Percentiles rank a stretch among this genome's conserved stretches.
Evolutionary conservation across 2,888 invertebrate genomes (phyloP).

Genomic region (Polietes domitor): DNA sequence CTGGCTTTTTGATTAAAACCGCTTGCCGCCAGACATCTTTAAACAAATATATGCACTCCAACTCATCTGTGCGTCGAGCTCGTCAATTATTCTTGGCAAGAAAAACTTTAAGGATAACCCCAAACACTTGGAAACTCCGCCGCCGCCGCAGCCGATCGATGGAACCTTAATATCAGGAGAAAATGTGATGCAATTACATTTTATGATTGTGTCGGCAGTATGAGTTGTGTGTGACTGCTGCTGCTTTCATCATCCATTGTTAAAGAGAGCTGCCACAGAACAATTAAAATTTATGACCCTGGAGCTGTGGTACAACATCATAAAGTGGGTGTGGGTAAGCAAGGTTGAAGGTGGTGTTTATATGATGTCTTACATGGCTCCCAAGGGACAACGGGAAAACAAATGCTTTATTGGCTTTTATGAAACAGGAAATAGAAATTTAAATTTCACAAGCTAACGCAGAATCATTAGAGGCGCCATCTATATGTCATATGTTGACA

Average conservation of each 20-base stretch:
- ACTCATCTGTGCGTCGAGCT: background rate
- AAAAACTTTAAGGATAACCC: background rate
- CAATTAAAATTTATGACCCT: background rate
- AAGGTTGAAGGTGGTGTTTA: too few species aligned
- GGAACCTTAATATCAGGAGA: background rate
- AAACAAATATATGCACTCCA: too few species aligned
- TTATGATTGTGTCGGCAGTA: background rate
- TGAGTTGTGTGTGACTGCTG: background rate
- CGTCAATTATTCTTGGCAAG: background rate
- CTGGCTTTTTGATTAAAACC: background rate
- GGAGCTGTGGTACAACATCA: background rate
- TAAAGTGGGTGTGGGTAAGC: background rate
- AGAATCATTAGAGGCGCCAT: too few species aligned
- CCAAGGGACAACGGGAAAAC: too few species aligned
- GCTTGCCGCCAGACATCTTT: background rate
- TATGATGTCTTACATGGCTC: too few species aligned
- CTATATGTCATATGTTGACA: too few species aligned
- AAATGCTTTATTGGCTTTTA: too few species aligned
- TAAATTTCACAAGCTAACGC: too few species aligned
- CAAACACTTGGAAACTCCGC: too few species aligned
- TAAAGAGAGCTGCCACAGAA: background rate
- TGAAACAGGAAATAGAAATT: too few species aligned
- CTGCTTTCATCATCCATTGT: background rate
- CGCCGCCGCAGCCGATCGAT: too few species aligned
- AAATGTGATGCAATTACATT: background rate